Evolutionary conservation across 2,888 invertebrate species (phyloP).

Genomic region (Cyclophora albipunctata): DNA sequence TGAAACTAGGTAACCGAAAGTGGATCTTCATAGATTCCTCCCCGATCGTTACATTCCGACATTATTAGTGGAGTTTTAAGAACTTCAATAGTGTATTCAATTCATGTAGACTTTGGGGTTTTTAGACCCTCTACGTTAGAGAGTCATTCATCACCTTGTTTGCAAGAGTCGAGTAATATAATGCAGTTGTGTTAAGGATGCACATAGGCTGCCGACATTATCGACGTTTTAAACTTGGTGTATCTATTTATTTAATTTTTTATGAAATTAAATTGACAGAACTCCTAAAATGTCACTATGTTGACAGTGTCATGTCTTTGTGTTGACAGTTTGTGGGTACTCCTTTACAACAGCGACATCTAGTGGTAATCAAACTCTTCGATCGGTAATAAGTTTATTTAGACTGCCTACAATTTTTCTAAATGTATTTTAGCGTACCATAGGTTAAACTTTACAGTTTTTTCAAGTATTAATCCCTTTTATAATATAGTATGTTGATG

Average conservation of each 20-base stretch:
- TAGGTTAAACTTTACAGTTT: conserved; percentile 54
- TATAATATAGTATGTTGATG: conserved; percentile 26
- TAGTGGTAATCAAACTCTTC: conserved; percentile 40
- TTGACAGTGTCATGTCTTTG: too few species aligned
- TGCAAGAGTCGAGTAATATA: too few species aligned
- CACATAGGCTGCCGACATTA: too few species aligned
- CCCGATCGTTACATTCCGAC: conserved; percentile 18
- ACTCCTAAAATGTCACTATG: too few species aligned
- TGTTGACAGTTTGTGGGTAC: too few species aligned
- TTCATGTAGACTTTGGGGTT: conserved; percentile 15
- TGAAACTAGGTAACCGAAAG: too few species aligned
- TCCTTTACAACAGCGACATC: conserved; percentile 25
- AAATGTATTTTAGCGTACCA: conserved; percentile 54
- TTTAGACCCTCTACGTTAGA: conserved; percentile 15
- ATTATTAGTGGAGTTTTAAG: conserved; percentile 8
- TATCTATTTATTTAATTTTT: too few species aligned
- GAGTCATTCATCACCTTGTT: too few species aligned
- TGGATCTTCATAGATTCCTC: neutral
- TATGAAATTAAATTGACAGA: too few species aligned
- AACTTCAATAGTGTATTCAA: conserved; percentile 5
- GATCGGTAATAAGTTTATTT: conserved; percentile 54
- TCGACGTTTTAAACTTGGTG: too few species aligned
- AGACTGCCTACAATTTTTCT: conserved; percentile 50
- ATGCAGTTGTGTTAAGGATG: too few species aligned
- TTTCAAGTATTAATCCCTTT: conserved; percentile 40